phyloP scores from a whole-genome alignment of 2,888 invertebrate genomes.

The Heliconius cydno region DNA sequence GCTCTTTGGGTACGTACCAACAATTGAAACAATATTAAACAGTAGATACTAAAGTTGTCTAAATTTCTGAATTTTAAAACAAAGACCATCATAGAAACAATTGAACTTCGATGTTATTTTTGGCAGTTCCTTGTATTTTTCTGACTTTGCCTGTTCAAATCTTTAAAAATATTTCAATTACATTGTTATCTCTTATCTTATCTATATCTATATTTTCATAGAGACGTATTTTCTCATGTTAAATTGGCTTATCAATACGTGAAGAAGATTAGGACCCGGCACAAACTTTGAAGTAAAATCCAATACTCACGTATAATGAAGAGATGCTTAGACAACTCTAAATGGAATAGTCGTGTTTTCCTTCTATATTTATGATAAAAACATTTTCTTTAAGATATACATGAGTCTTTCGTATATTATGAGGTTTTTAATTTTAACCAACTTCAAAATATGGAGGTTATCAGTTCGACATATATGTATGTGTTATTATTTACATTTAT shows the following conservation, averaged over 20 bases:
- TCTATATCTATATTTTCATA: neutral
- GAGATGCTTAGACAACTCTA: slow-evolving; percentile 19
- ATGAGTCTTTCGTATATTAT: neutral
- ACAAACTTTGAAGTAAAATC: slow-evolving; percentile 29
- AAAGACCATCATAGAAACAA: too few species aligned
- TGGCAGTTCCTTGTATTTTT: too few species aligned
- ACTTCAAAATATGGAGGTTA: neutral
- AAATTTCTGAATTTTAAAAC: too few species aligned
- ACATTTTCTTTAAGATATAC: slow-evolving; percentile 9
- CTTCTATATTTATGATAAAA: slow-evolving; percentile 13
- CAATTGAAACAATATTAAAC: too few species aligned
- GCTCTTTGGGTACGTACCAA: too few species aligned
- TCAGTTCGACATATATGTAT: neutral
- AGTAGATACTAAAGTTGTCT: too few species aligned
- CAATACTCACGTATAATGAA: slow-evolving; percentile 17
- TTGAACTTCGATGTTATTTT: too few species aligned
- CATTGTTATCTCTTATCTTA: too few species aligned
- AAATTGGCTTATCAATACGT: slow-evolving; percentile 9
- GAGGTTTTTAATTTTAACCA: neutral
- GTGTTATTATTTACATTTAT: too few species aligned
- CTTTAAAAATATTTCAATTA: too few species aligned
- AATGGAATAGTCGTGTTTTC: slow-evolving; percentile 32
- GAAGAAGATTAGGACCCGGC: neutral
- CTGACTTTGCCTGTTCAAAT: too few species aligned
- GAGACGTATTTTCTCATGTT: neutral